phyloP scores from a whole-genome alignment of 2,888 invertebrate species.

The Mellilla xanthometata region DNA sequence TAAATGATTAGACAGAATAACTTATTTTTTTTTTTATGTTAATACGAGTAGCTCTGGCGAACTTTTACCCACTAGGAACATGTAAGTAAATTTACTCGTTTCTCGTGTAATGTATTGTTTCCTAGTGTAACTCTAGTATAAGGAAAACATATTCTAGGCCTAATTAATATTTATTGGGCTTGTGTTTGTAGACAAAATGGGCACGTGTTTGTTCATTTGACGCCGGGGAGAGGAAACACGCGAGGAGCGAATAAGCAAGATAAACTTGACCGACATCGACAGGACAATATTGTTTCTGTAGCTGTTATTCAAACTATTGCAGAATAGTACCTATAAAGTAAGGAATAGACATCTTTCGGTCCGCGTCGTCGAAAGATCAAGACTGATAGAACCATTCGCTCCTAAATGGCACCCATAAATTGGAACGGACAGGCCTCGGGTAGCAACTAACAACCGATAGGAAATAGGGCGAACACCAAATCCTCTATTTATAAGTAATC shows the following conservation, averaged over 20 bases:
- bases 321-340: too few species aligned
- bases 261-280: too few species aligned
- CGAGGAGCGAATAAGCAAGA: too few species aligned
- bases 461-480: conserved; percentile 18
- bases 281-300: too few species aligned
- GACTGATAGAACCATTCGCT: conserved; percentile 16
- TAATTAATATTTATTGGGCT: conserved; percentile 18
- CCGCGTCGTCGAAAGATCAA: conserved; percentile 11
- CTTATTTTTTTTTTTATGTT: too few species aligned
- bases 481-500: conserved; percentile 16
- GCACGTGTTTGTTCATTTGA: conserved; percentile 17
- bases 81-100: too few species aligned
- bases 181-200: conserved; percentile 12
- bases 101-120: conserved; percentile 8
- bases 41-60: too few species aligned
- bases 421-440: conserved; percentile 3
- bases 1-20: too few species aligned
- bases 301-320: too few species aligned
- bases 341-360: not conserved
- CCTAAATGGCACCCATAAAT: conserved; percentile 17
- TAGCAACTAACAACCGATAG: conserved; percentile 17
- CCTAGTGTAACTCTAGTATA: conserved; percentile 20
- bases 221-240: not conserved
- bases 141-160: conserved; percentile 22
- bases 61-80: too few species aligned